These are phyloP conservation scores for Cephus cinctus DNA, from an alignment of 1,140 invertebrate genomes.

Conservation along the genomic window DNA sequence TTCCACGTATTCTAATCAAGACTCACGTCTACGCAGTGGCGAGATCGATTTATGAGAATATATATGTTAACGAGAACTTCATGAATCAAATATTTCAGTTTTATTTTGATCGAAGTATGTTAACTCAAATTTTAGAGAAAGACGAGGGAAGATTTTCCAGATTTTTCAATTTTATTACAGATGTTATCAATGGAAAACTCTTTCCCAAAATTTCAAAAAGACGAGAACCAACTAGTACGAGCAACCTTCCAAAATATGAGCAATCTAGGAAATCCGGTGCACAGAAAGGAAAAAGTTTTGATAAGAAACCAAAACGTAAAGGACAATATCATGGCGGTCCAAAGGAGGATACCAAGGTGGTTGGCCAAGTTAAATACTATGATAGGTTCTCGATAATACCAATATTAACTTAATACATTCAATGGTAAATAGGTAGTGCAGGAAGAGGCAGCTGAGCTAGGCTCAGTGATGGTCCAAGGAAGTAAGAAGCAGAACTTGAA, in stretches of 20 bases:
- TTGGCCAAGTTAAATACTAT: not conserved
- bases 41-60: too few relatives aligned
- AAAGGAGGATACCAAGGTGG: constrained; percentile 71
- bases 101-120: too few relatives aligned
- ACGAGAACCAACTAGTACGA: constrained; percentile 61
- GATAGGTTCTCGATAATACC: too few relatives aligned
- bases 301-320: constrained; percentile 75
- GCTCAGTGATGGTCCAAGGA: constrained; percentile 76
- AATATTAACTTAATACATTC: too few relatives aligned
- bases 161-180: too few relatives aligned
- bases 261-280: constrained; percentile 60
- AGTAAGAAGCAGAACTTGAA: constrained; percentile 91
- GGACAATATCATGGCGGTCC: constrained; percentile 65
- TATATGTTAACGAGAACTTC: too few relatives aligned
- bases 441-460: constrained; percentile 68
- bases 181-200: constrained; percentile 60
- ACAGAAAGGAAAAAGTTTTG: constrained; percentile 64
- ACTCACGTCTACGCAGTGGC: too few relatives aligned
- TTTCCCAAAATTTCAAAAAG: constrained; percentile 65
- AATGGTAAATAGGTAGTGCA: constrained; percentile 55
- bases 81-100: too few relatives aligned
- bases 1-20: too few relatives aligned
- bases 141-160: too few relatives aligned
- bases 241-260: constrained; percentile 61
- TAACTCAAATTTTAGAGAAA: too few relatives aligned